Base-by-base conservation (phyloP, 2,888 invertebrate genomes). In the Trissoscelio sp. region DNA sequence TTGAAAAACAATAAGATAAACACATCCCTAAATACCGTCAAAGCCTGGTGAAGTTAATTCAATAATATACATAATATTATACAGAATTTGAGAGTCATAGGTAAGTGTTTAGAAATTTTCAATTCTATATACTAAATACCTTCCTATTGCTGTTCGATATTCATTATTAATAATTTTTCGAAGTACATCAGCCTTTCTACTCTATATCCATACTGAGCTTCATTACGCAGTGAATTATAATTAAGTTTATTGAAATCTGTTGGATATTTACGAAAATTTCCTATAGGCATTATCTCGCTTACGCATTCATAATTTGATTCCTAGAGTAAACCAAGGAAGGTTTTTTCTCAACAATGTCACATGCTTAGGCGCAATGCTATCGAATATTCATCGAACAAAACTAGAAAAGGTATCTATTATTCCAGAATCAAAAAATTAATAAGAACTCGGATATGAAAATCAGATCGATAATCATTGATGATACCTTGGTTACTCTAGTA, bases 1-100 rank as follows among this genome's bases (percentile, higher is more conserved):
- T 60, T 7, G 11, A 5, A 42, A 58, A 58, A 22, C 58, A 58
- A 12, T 22, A 58, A 0, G 58, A 22, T 12, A 42, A 12, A 22
- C 37, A 39, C 37, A 58, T 20, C 39, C 39, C 1, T 20, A 58
- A 12, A 37, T 57, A 37, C 20, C 37, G 11, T 57, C 37, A 34
- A 2, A 2, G 2, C 0, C 22, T 2, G n/a, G 9, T 7, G 48
- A 3, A 0, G 53, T 14, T 7, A 53, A 14, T 1, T 53, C 28
- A 5, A 53, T 24, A 0, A 3, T 31, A 0, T 6, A 5, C 6
- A 53, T 12, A 7, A 53, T 53, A 1, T 28, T 14, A 3, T 12
- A 28, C 3, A 53, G 31, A 0, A n/a, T 4, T 3, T 1, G 37
- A n/a, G 11, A 37, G 7, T n/a, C 1, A 7, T 0, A 1, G 3